Percentiles rank a stretch among this genome's conserved stretches.
phyloP scores from a whole-genome alignment of 2,797 vertebrate species.

The Rachycentron canadum region DNA sequence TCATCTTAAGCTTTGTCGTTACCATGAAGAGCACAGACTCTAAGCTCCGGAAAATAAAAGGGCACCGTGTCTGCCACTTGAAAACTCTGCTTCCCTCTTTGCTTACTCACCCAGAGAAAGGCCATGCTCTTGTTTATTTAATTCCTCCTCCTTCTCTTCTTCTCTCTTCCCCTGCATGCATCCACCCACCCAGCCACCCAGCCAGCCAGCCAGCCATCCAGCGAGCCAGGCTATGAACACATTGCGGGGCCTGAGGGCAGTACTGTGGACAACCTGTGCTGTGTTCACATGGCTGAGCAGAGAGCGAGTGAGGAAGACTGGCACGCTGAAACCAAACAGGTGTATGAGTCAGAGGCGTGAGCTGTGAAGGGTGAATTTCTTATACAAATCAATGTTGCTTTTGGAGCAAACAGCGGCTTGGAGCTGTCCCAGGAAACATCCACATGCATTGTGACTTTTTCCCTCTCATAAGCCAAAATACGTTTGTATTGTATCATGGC shows the following conservation, averaged over 20 bases:
- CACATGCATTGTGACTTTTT: slow-evolving; percentile 71
- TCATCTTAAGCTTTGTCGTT: slow-evolving; percentile 67
- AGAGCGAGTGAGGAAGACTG: slow-evolving; percentile 84
- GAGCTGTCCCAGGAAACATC: slow-evolving; percentile 81
- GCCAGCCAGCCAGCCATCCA: slow-evolving; percentile 55
- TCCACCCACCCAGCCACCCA: slow-evolving; percentile 31
- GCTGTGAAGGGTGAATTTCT: slow-evolving; percentile 88
- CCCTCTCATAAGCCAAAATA: slow-evolving; percentile 45
- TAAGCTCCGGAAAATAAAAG: slow-evolving; percentile 74
- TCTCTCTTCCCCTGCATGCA: slow-evolving; percentile 55
- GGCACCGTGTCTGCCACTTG: slow-evolving; percentile 71
- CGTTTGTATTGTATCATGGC: slow-evolving; percentile 49
- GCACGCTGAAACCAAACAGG: slow-evolving; percentile 87
- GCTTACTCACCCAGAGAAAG: slow-evolving; percentile 79
- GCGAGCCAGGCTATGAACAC: slow-evolving; percentile 85
- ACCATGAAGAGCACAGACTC: slow-evolving; percentile 62
- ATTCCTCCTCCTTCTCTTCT: slow-evolving; percentile 67
- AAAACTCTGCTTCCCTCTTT: slow-evolving; percentile 69
- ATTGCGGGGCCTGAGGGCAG: slow-evolving; percentile 87
- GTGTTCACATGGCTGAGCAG: slow-evolving; percentile 88
- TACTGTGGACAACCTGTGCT: slow-evolving; percentile 85
- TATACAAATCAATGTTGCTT: slow-evolving; percentile 82
- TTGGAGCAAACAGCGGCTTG: slow-evolving; percentile 81
- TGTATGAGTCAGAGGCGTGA: slow-evolving; percentile 86
- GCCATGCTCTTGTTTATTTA: slow-evolving; percentile 83